Evolutionary conservation across 2,797 vertebrate species (phyloP).

Genomic region (Sternarchorhynchus goeldii): DNA sequence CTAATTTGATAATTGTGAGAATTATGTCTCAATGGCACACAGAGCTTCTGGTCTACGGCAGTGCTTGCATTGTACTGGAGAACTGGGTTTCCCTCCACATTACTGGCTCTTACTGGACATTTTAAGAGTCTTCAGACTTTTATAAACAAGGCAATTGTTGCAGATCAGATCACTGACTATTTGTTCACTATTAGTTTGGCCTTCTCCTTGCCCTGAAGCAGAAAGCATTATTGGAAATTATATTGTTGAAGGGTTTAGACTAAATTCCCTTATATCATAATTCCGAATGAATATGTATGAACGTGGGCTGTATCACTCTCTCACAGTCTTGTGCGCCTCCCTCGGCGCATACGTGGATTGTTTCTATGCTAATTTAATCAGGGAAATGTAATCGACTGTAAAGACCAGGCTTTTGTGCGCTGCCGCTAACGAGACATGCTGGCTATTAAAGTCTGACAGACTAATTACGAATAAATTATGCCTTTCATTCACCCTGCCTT

Average conservation of each 20-base stretch:
- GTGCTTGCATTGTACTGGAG: too few relatives aligned
- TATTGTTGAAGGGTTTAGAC: not conserved
- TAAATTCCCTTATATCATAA: not conserved
- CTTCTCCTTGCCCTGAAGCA: not conserved
- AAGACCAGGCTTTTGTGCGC: slow-evolving; percentile 63
- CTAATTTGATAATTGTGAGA: too few relatives aligned
- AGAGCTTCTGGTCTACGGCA: too few relatives aligned
- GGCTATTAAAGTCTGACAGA: slow-evolving; percentile 60
- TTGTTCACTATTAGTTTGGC: not conserved
- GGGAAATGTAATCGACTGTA: slow-evolving; percentile 62
- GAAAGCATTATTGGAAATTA: not conserved
- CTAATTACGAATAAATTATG: slow-evolving; percentile 67
- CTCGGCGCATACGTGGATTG: slow-evolving; percentile 5
- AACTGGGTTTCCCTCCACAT: too few relatives aligned
- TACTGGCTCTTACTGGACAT: too few relatives aligned
- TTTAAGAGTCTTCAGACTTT: too few relatives aligned
- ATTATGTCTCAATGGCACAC: too few relatives aligned
- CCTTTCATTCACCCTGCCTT: slow-evolving; percentile 50
- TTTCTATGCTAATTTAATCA: slow-evolving; percentile 50
- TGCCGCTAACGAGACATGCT: slow-evolving; percentile 57
- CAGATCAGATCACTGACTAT: too few relatives aligned
- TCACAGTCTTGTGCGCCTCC: slow-evolving; percentile 3
- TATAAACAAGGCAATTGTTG: too few relatives aligned
- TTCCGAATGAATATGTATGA: slow-evolving; percentile 21
- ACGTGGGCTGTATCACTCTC: slow-evolving; percentile 15